phyloP scores from a whole-genome alignment of 1,140 invertebrate species.

The Neoseiulus cucumeris region DNA sequence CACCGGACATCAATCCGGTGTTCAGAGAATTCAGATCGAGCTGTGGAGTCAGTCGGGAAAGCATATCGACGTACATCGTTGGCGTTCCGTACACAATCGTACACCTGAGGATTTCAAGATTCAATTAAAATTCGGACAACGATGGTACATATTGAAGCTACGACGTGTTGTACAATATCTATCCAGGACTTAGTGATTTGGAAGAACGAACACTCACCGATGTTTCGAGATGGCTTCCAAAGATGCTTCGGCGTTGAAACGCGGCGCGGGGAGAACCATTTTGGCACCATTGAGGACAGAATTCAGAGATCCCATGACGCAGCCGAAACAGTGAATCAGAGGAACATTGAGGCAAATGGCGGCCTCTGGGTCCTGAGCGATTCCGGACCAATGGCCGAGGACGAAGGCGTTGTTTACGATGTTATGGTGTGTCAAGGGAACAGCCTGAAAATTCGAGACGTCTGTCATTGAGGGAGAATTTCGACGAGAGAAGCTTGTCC shows the following conservation, averaged over 20 bases:
- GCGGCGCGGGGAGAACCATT: slow-evolving; percentile 42
- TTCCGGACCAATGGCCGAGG: slow-evolving; percentile 37
- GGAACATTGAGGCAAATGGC: slow-evolving; percentile 57
- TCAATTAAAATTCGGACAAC: no score
- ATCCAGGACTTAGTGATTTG: no score
- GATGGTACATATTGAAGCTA: no score
- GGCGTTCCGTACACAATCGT: slow-evolving; percentile 69
- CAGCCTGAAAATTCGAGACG: slow-evolving; percentile 34
- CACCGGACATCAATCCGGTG: slow-evolving; percentile 32
- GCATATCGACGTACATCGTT: slow-evolving; percentile 82
- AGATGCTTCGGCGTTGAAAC: slow-evolving; percentile 44
- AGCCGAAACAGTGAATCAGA: slow-evolving; percentile 77
- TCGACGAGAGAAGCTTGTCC: not conserved
- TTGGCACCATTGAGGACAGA: slow-evolving; percentile 43
- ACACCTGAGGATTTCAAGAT: slow-evolving; percentile 35
- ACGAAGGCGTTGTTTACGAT: slow-evolving; percentile 65
- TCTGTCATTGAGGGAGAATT: not conserved
- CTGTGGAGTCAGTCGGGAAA: slow-evolving; percentile 29
- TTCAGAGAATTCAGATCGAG: slow-evolving; percentile 29
- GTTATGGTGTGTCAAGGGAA: slow-evolving; percentile 54
- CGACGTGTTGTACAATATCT: no score
- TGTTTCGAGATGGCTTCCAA: slow-evolving; percentile 44
- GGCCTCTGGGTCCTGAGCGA: slow-evolving; percentile 23
- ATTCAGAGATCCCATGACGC: slow-evolving; percentile 42
- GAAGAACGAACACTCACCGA: slow-evolving; percentile 33